A percentile compares a stretch with the other conserved stretches of the same genome.
These are phyloP conservation scores for Mythimna loreyi DNA, from an alignment of 2,888 invertebrate species.

Conservation along the genomic window DNA sequence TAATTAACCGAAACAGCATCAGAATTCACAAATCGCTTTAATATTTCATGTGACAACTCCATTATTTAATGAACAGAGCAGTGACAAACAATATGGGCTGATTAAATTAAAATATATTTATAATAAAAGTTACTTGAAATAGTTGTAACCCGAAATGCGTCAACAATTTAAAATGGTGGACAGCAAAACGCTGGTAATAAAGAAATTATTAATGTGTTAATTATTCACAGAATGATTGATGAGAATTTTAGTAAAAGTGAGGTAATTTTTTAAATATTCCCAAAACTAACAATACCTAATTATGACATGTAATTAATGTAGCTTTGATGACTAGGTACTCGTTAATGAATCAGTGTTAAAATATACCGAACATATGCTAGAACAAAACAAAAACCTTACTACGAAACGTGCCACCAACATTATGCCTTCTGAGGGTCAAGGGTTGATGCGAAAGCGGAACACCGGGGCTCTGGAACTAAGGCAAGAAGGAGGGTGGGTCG, in stretches of 20 bases:
- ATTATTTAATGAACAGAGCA: constrained; percentile 70
- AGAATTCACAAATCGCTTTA: constrained; percentile 66
- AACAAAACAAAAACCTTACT: too few relatives aligned
- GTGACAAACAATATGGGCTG: constrained; percentile 67
- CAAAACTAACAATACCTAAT: constrained; percentile 11
- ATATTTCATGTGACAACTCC: constrained; percentile 70
- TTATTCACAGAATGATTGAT: constrained; percentile 56
- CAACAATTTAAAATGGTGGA: constrained; percentile 31
- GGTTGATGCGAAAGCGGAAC: too few relatives aligned
- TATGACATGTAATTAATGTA: constrained; percentile 30
- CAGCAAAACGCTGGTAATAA: constrained; percentile 38
- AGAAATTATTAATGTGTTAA: constrained; percentile 54
- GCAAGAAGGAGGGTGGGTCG: too few relatives aligned
- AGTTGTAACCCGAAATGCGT: constrained; percentile 37
- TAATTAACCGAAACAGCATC: constrained; percentile 71
- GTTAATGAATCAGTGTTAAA: constrained; percentile 20
- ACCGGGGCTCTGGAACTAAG: too few relatives aligned
- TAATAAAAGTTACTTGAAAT: constrained; percentile 37
- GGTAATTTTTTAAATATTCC: constrained; percentile 18
- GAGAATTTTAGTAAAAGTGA: constrained; percentile 31
- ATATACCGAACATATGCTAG: background rate
- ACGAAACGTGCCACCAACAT: too few relatives aligned
- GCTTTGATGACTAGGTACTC: constrained; percentile 21
- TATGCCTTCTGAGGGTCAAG: too few relatives aligned
- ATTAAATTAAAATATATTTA: constrained; percentile 52